phyloP scores from a whole-genome alignment of 1,140 invertebrate species.

The Eurosta solidaginis region DNA sequence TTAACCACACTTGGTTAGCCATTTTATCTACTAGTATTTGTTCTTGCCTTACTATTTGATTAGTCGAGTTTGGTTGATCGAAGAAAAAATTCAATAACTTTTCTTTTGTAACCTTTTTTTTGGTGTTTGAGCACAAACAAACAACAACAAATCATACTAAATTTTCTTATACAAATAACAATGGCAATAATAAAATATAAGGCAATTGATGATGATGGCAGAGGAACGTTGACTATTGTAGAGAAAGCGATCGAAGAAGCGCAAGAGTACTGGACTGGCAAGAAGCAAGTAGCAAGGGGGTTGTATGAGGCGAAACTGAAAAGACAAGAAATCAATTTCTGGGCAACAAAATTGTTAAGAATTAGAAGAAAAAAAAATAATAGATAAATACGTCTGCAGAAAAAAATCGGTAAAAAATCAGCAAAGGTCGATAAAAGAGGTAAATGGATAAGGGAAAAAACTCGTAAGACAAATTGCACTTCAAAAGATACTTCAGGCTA shows the following conservation, averaged over 20 bases:
- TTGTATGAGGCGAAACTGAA: neutral
- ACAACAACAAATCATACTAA: neutral
- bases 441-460: neutral
- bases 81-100: constrained; percentile 1
- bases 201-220: neutral
- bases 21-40: neutral
- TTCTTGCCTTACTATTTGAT: neutral
- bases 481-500: neutral
- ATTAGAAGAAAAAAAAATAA: neutral
- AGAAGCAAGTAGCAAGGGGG: neutral
- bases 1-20: neutral
- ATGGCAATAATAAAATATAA: neutral
- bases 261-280: too few relatives aligned
- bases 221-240: too few relatives aligned
- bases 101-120: neutral
- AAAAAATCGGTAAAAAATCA: neutral
- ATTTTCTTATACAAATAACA: constrained; percentile 15
- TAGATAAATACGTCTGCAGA: too few relatives aligned
- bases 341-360: neutral
- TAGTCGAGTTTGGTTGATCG: neutral
- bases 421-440: neutral
- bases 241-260: neutral
- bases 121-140: neutral
- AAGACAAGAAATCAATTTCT: constrained; percentile 21
- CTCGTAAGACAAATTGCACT: constrained; percentile 1